Conservation (phyloP, 2,113 vertebrate genomes). For the Saccopteryx leptura region DNA sequence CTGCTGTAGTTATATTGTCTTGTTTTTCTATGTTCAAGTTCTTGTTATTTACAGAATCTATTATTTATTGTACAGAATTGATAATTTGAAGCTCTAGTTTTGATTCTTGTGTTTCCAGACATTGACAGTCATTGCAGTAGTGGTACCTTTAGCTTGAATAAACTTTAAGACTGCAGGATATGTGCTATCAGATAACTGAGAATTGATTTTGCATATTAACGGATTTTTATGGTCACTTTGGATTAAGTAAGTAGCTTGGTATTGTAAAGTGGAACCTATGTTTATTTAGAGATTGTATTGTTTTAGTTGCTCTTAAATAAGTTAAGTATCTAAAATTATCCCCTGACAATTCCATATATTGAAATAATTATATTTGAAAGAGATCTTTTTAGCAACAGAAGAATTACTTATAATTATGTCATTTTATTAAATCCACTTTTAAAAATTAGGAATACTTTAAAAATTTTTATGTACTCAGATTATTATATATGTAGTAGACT, state of each 20-base stretch:
- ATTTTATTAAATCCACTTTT: not conserved
- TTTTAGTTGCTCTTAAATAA: conserved; percentile 18
- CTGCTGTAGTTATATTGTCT: not conserved
- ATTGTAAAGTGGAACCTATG: conserved; percentile 29
- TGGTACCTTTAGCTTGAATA: conserved; percentile 10
- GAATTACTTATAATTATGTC: not conserved
- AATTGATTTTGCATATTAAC: not conserved
- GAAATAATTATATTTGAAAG: conserved; percentile 36
- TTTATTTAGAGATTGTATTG: conserved; percentile 1
- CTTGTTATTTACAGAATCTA: not conserved
- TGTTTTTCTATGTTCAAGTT: conserved; percentile 5
- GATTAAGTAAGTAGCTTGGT: not conserved
- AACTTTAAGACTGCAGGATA: conserved; percentile 21
- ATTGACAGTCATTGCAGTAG: not conserved
- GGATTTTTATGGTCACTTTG: not conserved
- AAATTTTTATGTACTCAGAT: not conserved
- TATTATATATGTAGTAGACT: not conserved
- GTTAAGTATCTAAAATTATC: conserved; percentile 20
- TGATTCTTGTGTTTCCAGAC: not conserved
- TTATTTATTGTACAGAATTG: conserved; percentile 47
- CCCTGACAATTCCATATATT: conserved; percentile 40
- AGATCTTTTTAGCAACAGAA: not conserved
- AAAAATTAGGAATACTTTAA: not conserved
- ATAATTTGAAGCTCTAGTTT: conserved; percentile 20
- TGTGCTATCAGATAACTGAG: not conserved